These are phyloP conservation scores for Habropoda laboriosa DNA, from an alignment of 1,140 invertebrate species.

Conservation along the genomic window DNA sequence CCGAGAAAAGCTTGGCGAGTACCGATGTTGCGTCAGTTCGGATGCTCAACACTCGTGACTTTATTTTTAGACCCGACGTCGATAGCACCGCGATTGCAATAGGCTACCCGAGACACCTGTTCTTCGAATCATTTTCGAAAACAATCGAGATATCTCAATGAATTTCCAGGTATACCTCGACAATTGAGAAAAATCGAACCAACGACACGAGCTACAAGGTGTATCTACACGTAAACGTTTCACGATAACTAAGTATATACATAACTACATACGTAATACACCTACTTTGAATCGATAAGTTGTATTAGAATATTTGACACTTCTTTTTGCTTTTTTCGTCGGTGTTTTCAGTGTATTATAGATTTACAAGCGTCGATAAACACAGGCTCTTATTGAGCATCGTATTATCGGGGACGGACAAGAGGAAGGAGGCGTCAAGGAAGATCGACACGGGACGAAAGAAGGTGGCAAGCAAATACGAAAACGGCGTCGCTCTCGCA, in stretches of 20 bases:
- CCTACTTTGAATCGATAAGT: neutral
- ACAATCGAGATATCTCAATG: conserved; percentile 3
- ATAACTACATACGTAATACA: neutral
- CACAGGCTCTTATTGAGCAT: neutral
- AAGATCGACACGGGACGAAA: conserved; percentile 26
- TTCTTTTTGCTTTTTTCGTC: no score
- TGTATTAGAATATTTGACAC: no score
- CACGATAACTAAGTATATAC: neutral
- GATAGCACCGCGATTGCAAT: conserved; percentile 60
- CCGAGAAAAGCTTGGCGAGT: conserved; percentile 38
- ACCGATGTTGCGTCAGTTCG: conserved; percentile 51
- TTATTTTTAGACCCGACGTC: conserved; percentile 63
- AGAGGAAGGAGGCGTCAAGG: neutral
- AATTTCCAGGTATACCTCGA: neutral
- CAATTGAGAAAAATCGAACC: no score
- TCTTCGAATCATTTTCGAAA: conserved; percentile 45
- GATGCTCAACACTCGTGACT: conserved; percentile 52
- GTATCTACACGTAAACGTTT: neutral
- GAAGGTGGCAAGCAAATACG: conserved; percentile 42
- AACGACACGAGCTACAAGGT: neutral
- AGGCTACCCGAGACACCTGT: conserved; percentile 57
- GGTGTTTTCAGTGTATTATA: no score
- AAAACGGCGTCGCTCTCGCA: conserved; percentile 64
- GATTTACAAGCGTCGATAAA: conserved; percentile 11
- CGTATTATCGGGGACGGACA: conserved; percentile 9